Percentiles rank a stretch among this genome's conserved stretches.
Evolutionary conservation across 2,113 vertebrate species (phyloP).

Genomic region (Turnix velox): DNA sequence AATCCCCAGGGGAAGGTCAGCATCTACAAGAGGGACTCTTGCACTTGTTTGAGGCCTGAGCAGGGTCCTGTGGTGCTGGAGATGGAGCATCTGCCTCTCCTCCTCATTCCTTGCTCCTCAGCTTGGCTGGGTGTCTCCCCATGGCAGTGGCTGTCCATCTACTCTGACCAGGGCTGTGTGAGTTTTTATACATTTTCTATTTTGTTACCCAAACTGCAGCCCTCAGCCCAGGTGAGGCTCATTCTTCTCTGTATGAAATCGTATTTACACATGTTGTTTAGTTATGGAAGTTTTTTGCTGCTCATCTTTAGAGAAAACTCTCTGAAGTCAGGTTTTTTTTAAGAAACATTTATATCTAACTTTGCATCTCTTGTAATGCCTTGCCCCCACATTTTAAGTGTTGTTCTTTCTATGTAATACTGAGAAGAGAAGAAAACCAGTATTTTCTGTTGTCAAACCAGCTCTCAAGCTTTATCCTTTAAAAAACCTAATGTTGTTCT

Average conservation of each 20-base stretch:
- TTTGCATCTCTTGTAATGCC: neutral
- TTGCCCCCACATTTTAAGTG: neutral
- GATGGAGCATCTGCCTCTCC: neutral
- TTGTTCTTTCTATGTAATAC: accelerated
- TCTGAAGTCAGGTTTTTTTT: neutral
- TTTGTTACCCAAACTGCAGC: neutral
- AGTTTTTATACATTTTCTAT: neutral
- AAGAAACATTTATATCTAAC: neutral
- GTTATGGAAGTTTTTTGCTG: neutral
- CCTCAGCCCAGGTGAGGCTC: neutral
- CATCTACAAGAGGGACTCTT: neutral
- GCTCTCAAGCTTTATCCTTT: neutral
- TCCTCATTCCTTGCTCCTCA: neutral
- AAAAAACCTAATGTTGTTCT: neutral
- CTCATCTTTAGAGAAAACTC: neutral
- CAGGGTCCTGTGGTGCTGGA: neutral
- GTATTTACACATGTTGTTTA: neutral
- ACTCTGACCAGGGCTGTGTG: neutral
- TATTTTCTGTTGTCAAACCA: neutral
- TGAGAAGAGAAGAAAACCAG: neutral
- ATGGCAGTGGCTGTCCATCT: accelerated
- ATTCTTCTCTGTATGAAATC: neutral
- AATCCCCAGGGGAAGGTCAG: neutral
- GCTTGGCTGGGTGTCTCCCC: neutral
- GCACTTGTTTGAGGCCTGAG: neutral